phyloP scores from a whole-genome alignment of 2,888 invertebrate species.

The Nomada goodeniana region DNA sequence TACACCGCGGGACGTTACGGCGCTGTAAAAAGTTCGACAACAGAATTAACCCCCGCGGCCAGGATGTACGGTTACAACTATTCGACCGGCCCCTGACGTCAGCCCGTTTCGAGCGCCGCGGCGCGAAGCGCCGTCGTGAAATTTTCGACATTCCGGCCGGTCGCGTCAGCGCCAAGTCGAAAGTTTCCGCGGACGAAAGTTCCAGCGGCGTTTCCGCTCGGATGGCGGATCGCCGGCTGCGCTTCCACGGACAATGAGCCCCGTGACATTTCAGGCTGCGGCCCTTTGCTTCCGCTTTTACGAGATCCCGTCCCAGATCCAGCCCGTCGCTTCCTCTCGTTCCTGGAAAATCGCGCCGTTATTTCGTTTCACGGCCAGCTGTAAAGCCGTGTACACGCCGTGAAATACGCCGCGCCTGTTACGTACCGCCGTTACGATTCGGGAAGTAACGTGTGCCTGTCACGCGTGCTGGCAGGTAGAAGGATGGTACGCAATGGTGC shows the following conservation, averaged over 20 bases:
- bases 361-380: conserved; percentile 57
- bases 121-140: conserved; percentile 15
- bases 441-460: conserved; percentile 26
- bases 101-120: background rate
- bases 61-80: background rate
- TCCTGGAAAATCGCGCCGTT: conserved; percentile 55
- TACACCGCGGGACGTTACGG: conserved; percentile 30
- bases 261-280: conserved; percentile 65
- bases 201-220: conserved; percentile 57
- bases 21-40: conserved; percentile 55
- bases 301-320: conserved; percentile 49
- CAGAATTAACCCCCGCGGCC: conserved; percentile 38
- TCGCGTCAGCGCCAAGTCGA: conserved; percentile 56
- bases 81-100: background rate
- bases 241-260: conserved; percentile 62
- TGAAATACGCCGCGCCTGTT: conserved; percentile 35
- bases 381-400: conserved; percentile 31
- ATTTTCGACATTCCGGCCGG: conserved; percentile 53
- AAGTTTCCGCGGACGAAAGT: conserved; percentile 65
- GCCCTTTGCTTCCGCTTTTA: conserved; percentile 67
- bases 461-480: background rate
- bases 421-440: conserved; percentile 36
- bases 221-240: conserved; percentile 53
- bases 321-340: conserved; percentile 46
- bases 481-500: background rate